phyloP scores from a whole-genome alignment of 2,797 vertebrate species.

The Onychomys arenicola region DNA sequence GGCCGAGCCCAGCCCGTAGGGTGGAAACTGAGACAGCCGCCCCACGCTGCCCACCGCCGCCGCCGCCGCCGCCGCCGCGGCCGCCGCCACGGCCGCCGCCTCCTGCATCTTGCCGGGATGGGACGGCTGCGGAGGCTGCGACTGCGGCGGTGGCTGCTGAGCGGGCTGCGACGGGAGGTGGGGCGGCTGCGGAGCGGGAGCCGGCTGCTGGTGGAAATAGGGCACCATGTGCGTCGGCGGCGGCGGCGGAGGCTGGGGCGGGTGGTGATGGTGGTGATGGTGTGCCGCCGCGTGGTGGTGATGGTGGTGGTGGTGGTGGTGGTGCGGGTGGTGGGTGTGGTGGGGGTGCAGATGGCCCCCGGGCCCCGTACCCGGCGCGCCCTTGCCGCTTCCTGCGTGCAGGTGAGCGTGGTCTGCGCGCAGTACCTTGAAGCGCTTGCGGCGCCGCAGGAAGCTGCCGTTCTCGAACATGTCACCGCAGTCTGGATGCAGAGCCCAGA shows the following conservation, averaged over 20 bases:
- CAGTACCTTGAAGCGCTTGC: constrained; percentile 95
- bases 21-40: constrained; percentile 93
- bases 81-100: constrained; percentile 88
- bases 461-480: constrained; percentile 99
- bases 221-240: constrained; percentile 92
- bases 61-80: constrained; percentile 84
- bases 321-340: constrained; percentile 93
- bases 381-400: constrained; percentile 76
- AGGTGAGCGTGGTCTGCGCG: constrained; percentile 85
- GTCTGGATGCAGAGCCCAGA: constrained; percentile 97
- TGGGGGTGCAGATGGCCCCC: constrained; percentile 82
- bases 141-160: constrained; percentile 65
- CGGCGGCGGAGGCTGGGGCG: constrained; percentile 53
- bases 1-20: constrained; percentile 89
- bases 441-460: constrained; percentile 95
- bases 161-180: constrained; percentile 68
- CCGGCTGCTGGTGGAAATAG: constrained; percentile 92
- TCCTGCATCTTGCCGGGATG: constrained; percentile 87
- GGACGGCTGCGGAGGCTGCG: constrained; percentile 78
- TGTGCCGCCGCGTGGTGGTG: constrained; percentile 64
- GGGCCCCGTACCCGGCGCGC: constrained; percentile 86
- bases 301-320: constrained; percentile 69
- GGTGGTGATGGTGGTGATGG: constrained; percentile 70
- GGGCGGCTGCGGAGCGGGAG: constrained; percentile 63
- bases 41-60: constrained; percentile 88